Base-by-base conservation (phyloP, 2,888 invertebrate species). In the Calameuta pallipes region DNA sequence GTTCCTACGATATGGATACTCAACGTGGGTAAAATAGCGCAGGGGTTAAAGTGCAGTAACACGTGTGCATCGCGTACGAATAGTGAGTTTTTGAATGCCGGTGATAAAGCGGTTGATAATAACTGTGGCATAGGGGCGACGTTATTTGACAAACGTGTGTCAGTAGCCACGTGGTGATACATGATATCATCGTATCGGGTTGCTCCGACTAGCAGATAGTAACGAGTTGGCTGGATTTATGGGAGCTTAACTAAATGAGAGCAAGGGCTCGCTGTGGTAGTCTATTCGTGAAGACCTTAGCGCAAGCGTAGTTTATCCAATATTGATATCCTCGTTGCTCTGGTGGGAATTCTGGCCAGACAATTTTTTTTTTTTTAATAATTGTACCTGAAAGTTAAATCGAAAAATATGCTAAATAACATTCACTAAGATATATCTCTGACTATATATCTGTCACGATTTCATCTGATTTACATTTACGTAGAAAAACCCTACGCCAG, bases 211-310 rank as follows among this genome's bases (percentile, higher is more conserved):
- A 76, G 75, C 80, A 70, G 79, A 85, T 85, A 86, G 84, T 85
- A 83, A 85, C 81, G 86, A 85, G 86, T 82, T 81, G 80, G 78
- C 73, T 41, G 81, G 81, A 85, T 85, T 85, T 86, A 86, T 85
- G 80, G 76, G 80, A 34, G 37, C 74, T 37, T 37, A 37, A 80
- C 78, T 85, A 76, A 85, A 85, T 82, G 85, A 82, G 85, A 79
- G 77, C 79, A 77, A 75, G 68, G 78, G 78, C 80, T 78, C 73
- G 85, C 23, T 56, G 23, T 56, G 23, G 1, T 56, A 23, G 56
- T 56, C 2, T 6, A 1, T 23, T 56, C 23, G 23, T 2, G 23
- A 56, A 56, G 56, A 56, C 23, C 56, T 23, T 56, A 23, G 56
- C 56, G 56, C 56, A 56, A 23, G 56, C 56, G 23, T 23, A 56